A percentile compares a stretch with the other conserved stretches of the same genome.
These are phyloP conservation scores for Eublepharis macularius DNA, from an alignment of 2,113 vertebrate species.

Conservation along the genomic window DNA sequence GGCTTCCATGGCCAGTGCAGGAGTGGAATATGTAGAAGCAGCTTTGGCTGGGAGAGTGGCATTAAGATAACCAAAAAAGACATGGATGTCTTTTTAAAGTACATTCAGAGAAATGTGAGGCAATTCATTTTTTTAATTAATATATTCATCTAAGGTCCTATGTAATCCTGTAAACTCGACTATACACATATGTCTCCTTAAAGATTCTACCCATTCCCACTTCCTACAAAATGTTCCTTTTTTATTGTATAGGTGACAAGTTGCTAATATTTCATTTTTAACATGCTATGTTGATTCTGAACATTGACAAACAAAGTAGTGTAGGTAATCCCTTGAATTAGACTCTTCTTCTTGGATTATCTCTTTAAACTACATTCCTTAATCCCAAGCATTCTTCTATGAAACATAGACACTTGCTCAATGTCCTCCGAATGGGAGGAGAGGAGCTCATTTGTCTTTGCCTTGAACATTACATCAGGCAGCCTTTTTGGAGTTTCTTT, in stretches of 20 bases:
- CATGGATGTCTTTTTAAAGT: slow-evolving; percentile 61
- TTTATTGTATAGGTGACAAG: background rate
- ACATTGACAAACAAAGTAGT: background rate
- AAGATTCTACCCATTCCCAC: slow-evolving; percentile 15
- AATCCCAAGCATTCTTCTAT: background rate
- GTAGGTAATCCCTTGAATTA: background rate
- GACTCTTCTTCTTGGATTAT: background rate
- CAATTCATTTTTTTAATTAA: slow-evolving; percentile 50
- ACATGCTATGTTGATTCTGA: background rate
- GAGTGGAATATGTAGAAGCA: too few relatives aligned
- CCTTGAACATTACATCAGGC: background rate
- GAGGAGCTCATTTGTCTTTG: background rate
- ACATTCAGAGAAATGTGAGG: slow-evolving; percentile 43
- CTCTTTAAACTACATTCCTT: background rate
- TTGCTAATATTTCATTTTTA: background rate
- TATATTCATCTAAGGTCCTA: slow-evolving; percentile 44
- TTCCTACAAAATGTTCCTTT: background rate
- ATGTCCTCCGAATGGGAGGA: background rate
- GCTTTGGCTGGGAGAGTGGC: too few relatives aligned
- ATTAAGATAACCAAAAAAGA: slow-evolving; percentile 32
- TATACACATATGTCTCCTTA: background rate
- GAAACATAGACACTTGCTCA: background rate
- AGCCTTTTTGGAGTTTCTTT: background rate
- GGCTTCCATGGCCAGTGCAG: too few relatives aligned
- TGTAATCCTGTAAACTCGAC: slow-evolving; percentile 19